Percentiles rank a stretch among this genome's conserved stretches.
These are phyloP conservation scores for Metopia argyrocephala DNA, from an alignment of 2,888 invertebrate genomes.

Conservation along the genomic window DNA sequence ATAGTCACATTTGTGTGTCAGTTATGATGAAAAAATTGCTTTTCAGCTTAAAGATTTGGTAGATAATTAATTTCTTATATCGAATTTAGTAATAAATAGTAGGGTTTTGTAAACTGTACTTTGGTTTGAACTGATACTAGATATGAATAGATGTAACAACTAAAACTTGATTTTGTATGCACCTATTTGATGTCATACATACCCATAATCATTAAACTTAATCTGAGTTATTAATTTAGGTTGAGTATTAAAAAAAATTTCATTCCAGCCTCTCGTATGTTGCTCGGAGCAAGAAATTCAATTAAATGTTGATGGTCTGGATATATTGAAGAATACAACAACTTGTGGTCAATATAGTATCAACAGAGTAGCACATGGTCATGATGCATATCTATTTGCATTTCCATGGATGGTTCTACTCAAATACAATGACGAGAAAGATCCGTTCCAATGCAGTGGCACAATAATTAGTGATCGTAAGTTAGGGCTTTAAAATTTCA, in stretches of 20 bases:
- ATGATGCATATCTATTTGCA: constrained; percentile 81
- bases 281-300: constrained; percentile 68
- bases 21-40: too few species aligned
- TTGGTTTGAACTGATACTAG: too few species aligned
- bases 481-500: constrained; percentile 49
- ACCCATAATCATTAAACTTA: too few species aligned
- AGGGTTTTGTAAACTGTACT: too few species aligned
- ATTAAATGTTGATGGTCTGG: constrained; percentile 70
- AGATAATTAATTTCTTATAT: too few species aligned
- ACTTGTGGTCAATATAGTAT: constrained; percentile 81
- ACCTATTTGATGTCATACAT: too few species aligned
- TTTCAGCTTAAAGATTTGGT: too few species aligned
- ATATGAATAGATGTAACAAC: too few species aligned
- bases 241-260: neutral
- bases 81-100: too few species aligned
- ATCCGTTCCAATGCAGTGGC: constrained; percentile 76
- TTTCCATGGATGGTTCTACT: constrained; percentile 89
- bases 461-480: constrained; percentile 72
- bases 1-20: too few species aligned
- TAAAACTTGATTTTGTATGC: too few species aligned
- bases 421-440: constrained; percentile 79
- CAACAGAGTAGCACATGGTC: constrained; percentile 82
- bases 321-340: constrained; percentile 65
- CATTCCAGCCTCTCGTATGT: constrained; percentile 70
- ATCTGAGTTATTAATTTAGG: too few species aligned